Evolutionary conservation across 2,113 vertebrate species (phyloP), one percentile per base, ranked within the genome.

Genomic region (Noturus placidus): DNA sequence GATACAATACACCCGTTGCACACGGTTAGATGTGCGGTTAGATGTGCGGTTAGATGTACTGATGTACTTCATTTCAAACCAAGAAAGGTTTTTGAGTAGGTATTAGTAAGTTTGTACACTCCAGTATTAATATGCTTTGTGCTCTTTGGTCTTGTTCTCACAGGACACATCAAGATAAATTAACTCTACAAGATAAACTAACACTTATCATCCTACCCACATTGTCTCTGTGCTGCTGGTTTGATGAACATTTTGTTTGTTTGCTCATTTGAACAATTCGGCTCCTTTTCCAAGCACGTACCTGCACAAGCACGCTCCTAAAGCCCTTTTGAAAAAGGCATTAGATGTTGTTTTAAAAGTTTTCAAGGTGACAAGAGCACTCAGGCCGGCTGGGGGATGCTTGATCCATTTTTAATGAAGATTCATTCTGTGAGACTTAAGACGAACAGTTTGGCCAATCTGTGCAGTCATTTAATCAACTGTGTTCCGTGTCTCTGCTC

Each of bases 321-420:
- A 46, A 46, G 42, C 42, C 19, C 19, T 61, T 46, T 35, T 57
- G n/a, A 54, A 57, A 86, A 27, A 76, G 69, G 57, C 25, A 76
- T 82, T 69, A 30, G 69, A 77, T 86, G 84, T 57, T 35, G 67
- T 61, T 59, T 86, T 83, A 74, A 88, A 90, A 88, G 79, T 84
- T 86, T 82, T 86, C 83, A 90, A 87, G 85, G 87, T 87, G 87
- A 88, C 78, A 72, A 83, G 22, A 61, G 56, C 70, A 82, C 70
- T 89, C 0, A 25, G 50, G 84, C 54, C 65, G 13, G 42, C 74
- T 80, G 19, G 80, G 42, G 82, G 83, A 86, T 38, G 70, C 56
- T 84, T 85, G 88, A 87, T 87, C 38, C 46, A 83, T 88, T 89
- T 88, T 89, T 90, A 87, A 89, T 89, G 91, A 83, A 83, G 88